Percentiles rank a stretch among this genome's conserved stretches.
phyloP scores from a whole-genome alignment of 2,797 vertebrate species.

The Pseudochirops corinnae region DNA sequence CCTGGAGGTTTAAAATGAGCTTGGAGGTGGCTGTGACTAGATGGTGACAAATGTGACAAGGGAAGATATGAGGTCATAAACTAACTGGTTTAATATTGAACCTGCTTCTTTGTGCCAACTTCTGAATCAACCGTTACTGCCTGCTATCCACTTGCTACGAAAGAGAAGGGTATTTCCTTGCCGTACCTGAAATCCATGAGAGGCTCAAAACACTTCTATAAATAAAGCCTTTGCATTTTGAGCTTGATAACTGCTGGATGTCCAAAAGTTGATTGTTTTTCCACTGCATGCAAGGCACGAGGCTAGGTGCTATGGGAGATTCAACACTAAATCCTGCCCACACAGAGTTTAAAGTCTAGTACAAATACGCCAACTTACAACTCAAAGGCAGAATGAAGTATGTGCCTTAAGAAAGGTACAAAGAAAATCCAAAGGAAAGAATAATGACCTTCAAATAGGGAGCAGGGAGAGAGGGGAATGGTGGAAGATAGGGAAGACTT shows the following conservation, averaged over 20 bases:
- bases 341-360: neutral
- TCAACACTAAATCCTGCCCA: neutral
- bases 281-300: neutral
- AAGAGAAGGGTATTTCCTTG: neutral
- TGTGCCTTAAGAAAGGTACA: neutral
- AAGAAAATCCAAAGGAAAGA: neutral
- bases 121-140: neutral
- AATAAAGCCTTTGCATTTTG: neutral
- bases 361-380: neutral
- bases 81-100: neutral
- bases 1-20: neutral
- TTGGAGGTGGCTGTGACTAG: conserved; percentile 6
- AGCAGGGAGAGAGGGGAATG: neutral
- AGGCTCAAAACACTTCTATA: neutral
- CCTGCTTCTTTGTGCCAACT: neutral
- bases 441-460: neutral
- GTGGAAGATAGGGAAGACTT: neutral
- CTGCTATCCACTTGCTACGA: neutral
- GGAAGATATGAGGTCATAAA: neutral
- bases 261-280: neutral
- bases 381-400: neutral
- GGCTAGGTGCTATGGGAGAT: neutral
- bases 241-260: neutral
- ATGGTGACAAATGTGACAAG: neutral
- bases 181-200: neutral